phyloP scores from a whole-genome alignment of 2,113 vertebrate genomes.

The Pseudorasbora parva region DNA sequence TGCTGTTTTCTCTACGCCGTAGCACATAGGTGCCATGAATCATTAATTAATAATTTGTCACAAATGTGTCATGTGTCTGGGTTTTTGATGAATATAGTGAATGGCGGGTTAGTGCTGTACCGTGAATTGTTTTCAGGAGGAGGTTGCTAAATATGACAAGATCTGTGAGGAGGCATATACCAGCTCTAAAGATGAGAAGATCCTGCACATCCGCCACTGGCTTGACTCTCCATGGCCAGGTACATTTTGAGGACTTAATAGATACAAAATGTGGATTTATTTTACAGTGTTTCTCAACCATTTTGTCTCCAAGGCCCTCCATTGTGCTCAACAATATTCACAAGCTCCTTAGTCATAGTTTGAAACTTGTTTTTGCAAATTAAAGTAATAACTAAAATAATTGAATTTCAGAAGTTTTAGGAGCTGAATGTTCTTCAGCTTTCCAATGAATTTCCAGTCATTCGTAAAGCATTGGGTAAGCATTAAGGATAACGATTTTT shows the following conservation, averaged over 20 bases:
- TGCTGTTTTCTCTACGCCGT: slow-evolving; percentile 44
- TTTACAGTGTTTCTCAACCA: neutral
- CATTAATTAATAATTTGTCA: slow-evolving; percentile 56
- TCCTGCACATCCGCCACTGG: slow-evolving; percentile 89
- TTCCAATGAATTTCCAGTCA: neutral
- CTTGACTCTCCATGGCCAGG: slow-evolving; percentile 91
- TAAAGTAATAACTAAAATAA: neutral
- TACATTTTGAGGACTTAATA: slow-evolving; percentile 52
- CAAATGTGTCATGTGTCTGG: slow-evolving; percentile 35
- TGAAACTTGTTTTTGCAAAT: neutral
- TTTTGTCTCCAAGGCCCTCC: neutral
- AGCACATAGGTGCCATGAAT: slow-evolving; percentile 51
- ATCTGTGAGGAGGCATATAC: slow-evolving; percentile 91
- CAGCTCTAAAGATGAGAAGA: slow-evolving; percentile 90
- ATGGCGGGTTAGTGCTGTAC: neutral
- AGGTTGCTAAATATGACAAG: slow-evolving; percentile 91
- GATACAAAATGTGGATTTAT: neutral
- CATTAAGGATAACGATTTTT: too few species aligned
- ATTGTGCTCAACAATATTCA: neutral
- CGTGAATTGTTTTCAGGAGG: slow-evolving; percentile 77
- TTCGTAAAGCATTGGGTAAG: neutral
- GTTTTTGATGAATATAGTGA: slow-evolving; percentile 43
- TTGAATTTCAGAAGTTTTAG: neutral
- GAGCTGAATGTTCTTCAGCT: too few species aligned
- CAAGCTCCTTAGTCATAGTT: neutral